Base-by-base conservation (phyloP, 1,140 invertebrate genomes). In the Agrypnia vestita region DNA sequence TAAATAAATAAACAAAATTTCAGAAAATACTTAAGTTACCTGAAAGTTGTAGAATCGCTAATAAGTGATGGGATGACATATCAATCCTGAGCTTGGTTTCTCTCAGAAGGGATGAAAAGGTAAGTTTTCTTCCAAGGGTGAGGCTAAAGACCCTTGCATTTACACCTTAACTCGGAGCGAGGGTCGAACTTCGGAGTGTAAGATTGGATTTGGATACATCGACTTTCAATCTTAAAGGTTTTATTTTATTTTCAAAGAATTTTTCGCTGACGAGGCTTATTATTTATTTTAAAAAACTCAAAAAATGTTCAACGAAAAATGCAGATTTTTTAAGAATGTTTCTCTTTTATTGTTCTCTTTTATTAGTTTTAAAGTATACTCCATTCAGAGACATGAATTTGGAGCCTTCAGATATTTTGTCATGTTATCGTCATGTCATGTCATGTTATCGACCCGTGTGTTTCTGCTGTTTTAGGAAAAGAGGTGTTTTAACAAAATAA, bases 31-130 rank as follows among this genome's bases (percentile, higher is more conserved):
- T 59, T 6, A 8, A 17, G 21, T 59, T 19, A 13, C 55, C 55
- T 19, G 3, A 59, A 59, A 59, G 55, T 59, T 59, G 21, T 8
- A 59, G 55, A 59, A 59, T 10, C 55, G 15, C 12, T 15, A 19
- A 11, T 71, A 71, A 71, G 67, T 71, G 67, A 49, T 49, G 67
- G 67, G 47, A 71, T 71, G 67, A 71, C 67, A 71, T 51, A 71
- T 71, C 67, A 71, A 71, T 71, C 67, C 17, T 11, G 12, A 19
- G 53, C 17, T 8, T 21, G 55, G 55, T 59, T 17, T 56, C 55
- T 21, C 55, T 59, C 21, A 35, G 15, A 59, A 59, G 55, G 55
- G 55, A 59, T 59, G 55, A 59, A 59, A 59, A 59, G 55, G n/a
- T 59, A 21, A 59, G 55, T 59, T 59, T 21, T 21, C 55, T 3